Evolutionary conservation across 2,888 invertebrate genomes (phyloP), one percentile per base, ranked within the genome.

Genomic region (Drosophila testacea): DNA sequence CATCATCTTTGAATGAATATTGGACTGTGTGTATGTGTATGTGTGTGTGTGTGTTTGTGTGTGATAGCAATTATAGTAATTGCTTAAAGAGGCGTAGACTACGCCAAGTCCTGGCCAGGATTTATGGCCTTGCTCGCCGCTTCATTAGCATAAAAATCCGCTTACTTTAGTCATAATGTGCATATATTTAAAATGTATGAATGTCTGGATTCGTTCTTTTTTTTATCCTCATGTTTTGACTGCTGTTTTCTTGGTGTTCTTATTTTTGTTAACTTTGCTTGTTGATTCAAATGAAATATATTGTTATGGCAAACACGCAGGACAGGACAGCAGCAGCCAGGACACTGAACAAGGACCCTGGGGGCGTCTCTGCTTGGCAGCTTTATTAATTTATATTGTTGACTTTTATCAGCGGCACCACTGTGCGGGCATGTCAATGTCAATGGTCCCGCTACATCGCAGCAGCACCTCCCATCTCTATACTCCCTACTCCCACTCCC

Each of bases 121-220:
- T 88, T 80, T 86, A 88, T 83, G 81, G 77, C 66, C 65, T 38
- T n/a, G 55, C 61, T 68, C 56, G 71, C 47, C 81, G 81, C 79
- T 84, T 88, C 89, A 84, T 89, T 89, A 89, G 86, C 89, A 84
- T 89, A 84, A 88, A 85, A 89, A 82, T 84, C 73, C 85, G 89
- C 88, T 89, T 82, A 88, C 83, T 84, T 73, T 73, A 73, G 59
- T 74, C 82, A 89, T 89, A 88, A 88, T 83, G 82, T 86, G 87
- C 77, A 85, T 84, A 88, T 84, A 57, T 84, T 84, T 87, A 87
- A 83, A 83, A 69, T 73, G 69, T 77, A 69, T 73, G 65, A 73
- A 77, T 83, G 79, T 78, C 74, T 66, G 55, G 59, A 28, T 64
- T 66, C 22, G 10, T 47, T 36, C 30, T 39, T 44, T 27, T 55